Percentiles rank a stretch among this genome's conserved stretches.
Conservation (phyloP, 2,113 vertebrate genomes). For the Grammomys surdaster region DNA sequence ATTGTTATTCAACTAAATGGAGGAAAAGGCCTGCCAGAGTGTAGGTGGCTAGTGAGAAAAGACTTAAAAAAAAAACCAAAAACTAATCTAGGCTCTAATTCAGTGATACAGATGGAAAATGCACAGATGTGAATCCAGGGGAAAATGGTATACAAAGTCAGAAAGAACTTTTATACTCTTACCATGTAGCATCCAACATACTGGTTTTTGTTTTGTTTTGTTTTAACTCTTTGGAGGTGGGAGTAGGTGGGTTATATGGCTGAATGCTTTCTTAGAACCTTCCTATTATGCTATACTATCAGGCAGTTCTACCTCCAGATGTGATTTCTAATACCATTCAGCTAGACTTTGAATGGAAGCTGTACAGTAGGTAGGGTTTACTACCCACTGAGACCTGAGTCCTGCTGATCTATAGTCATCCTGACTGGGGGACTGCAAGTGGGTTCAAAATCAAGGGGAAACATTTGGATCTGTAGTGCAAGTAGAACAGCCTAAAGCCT, state of each 20-base stretch:
- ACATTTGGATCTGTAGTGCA: background rate
- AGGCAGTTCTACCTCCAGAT: background rate
- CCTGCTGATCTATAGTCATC: background rate
- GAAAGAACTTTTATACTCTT: background rate
- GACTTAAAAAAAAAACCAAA: background rate
- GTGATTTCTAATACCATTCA: background rate
- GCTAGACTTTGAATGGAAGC: background rate
- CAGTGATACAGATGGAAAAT: background rate
- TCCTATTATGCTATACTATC: background rate
- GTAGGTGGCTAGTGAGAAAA: background rate
- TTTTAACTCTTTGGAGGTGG: background rate
- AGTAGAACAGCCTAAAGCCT: background rate
- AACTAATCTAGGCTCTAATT: background rate
- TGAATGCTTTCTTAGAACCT: background rate
- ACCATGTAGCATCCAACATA: background rate
- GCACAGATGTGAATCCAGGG: background rate
- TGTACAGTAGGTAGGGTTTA: background rate
- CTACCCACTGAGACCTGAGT: background rate
- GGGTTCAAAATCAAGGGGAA: background rate
- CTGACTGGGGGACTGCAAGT: background rate
- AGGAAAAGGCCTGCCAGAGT: background rate
- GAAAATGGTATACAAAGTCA: background rate
- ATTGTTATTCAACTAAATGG: slow-evolving; percentile 4
- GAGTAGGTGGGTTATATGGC: accelerated
- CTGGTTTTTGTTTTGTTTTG: background rate